A percentile compares a stretch with the other conserved stretches of the same genome.
Conservation (phyloP, 30 jellyfish, hydroid and myxozoan genomes). For the Rhopilema esculentum region DNA sequence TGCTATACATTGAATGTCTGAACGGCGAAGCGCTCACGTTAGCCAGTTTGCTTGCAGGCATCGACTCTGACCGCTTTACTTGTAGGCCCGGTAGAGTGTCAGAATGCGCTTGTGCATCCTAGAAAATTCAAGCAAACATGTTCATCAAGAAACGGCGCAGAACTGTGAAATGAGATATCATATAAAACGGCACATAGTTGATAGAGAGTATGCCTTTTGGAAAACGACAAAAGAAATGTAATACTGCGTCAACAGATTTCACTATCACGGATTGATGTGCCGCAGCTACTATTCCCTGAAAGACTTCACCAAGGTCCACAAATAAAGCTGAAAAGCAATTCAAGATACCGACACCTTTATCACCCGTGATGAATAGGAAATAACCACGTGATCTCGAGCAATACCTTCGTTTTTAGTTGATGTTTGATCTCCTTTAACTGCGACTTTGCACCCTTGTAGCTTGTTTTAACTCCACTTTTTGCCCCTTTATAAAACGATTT, state of each 20-base stretch:
- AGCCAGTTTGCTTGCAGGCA: slow-evolving; percentile 48
- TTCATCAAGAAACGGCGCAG: neutral
- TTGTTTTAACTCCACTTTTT: slow-evolving; percentile 66
- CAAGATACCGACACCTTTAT: too few species aligned
- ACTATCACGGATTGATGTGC: neutral
- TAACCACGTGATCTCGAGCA: too few species aligned
- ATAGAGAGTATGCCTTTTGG: too few species aligned
- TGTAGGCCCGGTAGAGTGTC: neutral
- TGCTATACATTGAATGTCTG: slow-evolving; percentile 75
- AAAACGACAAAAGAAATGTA: neutral
- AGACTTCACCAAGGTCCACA: neutral
- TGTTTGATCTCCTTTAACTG: slow-evolving; percentile 60
- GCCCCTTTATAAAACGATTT: slow-evolving; percentile 68
- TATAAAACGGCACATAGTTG: too few species aligned
- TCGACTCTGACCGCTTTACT: slow-evolving; percentile 52
- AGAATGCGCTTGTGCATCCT: slow-evolving; percentile 21
- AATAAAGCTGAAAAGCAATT: neutral
- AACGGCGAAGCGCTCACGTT: slow-evolving; percentile 39
- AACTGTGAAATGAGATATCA: too few species aligned
- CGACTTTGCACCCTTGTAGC: slow-evolving; percentile 67
- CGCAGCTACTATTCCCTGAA: neutral
- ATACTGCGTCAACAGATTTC: neutral
- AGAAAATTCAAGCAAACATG: neutral
- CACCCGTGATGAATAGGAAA: too few species aligned
- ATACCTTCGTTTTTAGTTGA: slow-evolving; percentile 60